Evolutionary conservation across 1,140 invertebrate species (phyloP), one percentile per base, ranked within the genome.

Genomic region (Brachionus paranguensis): DNA sequence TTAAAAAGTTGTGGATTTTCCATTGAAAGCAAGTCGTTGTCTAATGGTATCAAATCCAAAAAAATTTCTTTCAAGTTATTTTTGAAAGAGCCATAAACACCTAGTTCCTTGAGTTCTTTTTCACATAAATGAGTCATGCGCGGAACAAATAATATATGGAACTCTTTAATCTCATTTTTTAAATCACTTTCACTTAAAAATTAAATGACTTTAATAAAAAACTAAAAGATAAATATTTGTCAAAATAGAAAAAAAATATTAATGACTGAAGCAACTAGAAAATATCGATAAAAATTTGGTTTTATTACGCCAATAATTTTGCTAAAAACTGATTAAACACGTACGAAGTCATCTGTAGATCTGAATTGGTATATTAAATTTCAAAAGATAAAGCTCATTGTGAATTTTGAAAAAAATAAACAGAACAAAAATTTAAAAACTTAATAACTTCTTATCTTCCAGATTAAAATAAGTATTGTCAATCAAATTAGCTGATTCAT

Each of bases 1-100:
- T 92, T 91, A 87, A 93, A 97, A 14, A 94, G 92, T 86, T 92
- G 91, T 64, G 93, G 92, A 84, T 95, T 90, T 90, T 98, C 96
- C 93, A 98, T 94, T 3, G 95, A 96, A 84, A 98, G 91, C 0
- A 98, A 90, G 91, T 98, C 96, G 88, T 92, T 93, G 87, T 98
- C 96, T 87, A 97, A 92, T 0, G 96, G 95, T 88, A 95, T 95
- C 17, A 98, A 91, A 86, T 95, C 93, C 88, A 96, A 93, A 84
- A 93, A 91, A 85, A 96, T 93, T 90, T 97, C 95, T 86, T 95
- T 93, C 50, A 96, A 92, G 12, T 93, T 90, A 5, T 53, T 72
- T 0, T 91, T 92, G 81, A 97, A 92, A 86, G 92, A 94, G 4
- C 93, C 92, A 86, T 92, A 92, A 0, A 97, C 94, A 8, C 94